A percentile compares a stretch with the other conserved stretches of the same genome.
Evolutionary conservation across 2,113 vertebrate species (phyloP).

Genomic region (Sorex araneus): DNA sequence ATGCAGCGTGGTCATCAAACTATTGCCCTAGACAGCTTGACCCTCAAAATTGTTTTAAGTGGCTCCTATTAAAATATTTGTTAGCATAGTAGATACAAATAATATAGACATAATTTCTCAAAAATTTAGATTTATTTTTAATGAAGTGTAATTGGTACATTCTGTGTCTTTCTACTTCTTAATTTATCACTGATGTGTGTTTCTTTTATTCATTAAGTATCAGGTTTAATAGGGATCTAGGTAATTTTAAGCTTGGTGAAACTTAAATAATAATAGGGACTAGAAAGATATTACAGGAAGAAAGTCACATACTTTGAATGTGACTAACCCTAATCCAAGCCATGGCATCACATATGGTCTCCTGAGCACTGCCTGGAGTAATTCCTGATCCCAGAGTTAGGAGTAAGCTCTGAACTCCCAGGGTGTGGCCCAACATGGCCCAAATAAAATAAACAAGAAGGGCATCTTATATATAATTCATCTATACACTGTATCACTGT

Average conservation of each 20-base stretch:
- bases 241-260: conserved; percentile 47
- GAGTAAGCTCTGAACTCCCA: no score
- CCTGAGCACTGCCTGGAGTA: no score
- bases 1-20: no score
- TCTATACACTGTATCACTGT: not conserved
- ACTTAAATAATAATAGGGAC: not conserved
- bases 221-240: not conserved
- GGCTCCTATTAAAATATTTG: not conserved
- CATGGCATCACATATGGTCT: no score
- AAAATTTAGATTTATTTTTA: not conserved
- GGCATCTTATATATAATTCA: not conserved
- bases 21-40: no score
- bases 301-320: not conserved
- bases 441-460: conserved; percentile 30
- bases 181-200: not conserved
- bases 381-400: no score
- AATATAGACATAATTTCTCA: not conserved
- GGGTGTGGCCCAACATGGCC: not conserved
- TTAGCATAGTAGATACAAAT: not conserved
- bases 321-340: not conserved
- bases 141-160: not conserved
- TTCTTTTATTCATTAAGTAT: not conserved
- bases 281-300: not conserved
- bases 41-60: no score
- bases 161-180: not conserved